A percentile compares a stretch with the other conserved stretches of the same genome.
These are phyloP conservation scores for Drosophila sp. DNA, from an alignment of 1,140 invertebrate species.

Conservation along the genomic window DNA sequence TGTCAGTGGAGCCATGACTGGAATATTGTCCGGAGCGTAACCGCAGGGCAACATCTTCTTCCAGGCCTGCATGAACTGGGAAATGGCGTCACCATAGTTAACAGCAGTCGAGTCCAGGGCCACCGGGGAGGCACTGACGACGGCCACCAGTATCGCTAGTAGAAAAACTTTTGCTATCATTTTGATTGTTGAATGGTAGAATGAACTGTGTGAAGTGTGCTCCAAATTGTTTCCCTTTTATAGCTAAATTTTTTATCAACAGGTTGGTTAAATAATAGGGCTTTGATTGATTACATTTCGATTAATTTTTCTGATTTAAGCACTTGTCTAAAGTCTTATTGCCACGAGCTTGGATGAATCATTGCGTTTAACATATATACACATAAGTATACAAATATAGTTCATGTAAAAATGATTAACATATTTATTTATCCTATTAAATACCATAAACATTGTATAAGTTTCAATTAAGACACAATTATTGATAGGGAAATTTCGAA, in stretches of 20 bases:
- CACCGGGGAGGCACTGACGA: slow-evolving; percentile 36
- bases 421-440: too few relatives aligned
- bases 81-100: slow-evolving; percentile 43
- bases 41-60: slow-evolving; percentile 66
- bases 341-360: slow-evolving; percentile 8
- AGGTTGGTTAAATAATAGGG: not conserved
- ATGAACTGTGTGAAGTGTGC: slow-evolving; percentile 17
- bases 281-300: slow-evolving; percentile 52
- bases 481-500: not conserved
- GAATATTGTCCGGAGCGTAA: slow-evolving; percentile 43
- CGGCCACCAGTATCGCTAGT: slow-evolving; percentile 45
- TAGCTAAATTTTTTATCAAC: slow-evolving; percentile 27
- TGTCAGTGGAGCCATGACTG: slow-evolving; percentile 53
- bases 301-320: not conserved
- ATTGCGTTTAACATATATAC: not conserved
- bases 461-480: not conserved
- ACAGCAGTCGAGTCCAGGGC: slow-evolving; percentile 25
- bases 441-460: too few relatives aligned
- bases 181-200: slow-evolving; percentile 16
- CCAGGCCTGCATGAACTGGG: slow-evolving; percentile 54
- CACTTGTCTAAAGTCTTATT: not conserved
- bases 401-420: not conserved
- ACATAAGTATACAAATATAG: not conserved
- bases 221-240: slow-evolving; percentile 30
- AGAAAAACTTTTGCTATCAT: slow-evolving; percentile 53